Evolutionary conservation across 2,888 invertebrate species (phyloP).

Genomic region (Disparrhopalites patrizii): DNA sequence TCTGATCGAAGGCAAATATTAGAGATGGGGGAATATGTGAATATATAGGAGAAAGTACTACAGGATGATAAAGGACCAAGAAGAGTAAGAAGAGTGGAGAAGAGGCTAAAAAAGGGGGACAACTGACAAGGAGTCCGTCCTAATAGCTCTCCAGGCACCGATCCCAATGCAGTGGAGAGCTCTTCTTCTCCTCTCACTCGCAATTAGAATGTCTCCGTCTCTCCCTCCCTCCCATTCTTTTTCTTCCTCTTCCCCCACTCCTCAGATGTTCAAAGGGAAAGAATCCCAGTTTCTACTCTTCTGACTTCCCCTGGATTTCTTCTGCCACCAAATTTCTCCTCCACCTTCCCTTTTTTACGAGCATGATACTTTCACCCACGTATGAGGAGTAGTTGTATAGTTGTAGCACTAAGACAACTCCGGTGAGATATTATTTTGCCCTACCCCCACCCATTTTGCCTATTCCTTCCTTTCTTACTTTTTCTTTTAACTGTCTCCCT

Average conservation of each 20-base stretch:
- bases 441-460: too few relatives aligned
- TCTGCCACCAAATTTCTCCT: neutral
- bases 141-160: constrained; percentile 48
- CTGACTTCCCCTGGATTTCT: neutral
- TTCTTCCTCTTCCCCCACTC: neutral
- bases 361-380: too few relatives aligned
- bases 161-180: constrained; percentile 42
- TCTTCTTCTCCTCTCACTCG: constrained; percentile 25
- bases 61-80: neutral
- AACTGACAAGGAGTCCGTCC: constrained; percentile 34
- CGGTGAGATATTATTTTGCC: too few relatives aligned
- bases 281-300: neutral
- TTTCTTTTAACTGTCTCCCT: too few relatives aligned
- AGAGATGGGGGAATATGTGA: constrained; percentile 2
- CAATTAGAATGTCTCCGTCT: constrained; percentile 23
- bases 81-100: neutral
- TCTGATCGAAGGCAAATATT: constrained; percentile 30
- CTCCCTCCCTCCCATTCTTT: neutral
- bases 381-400: too few relatives aligned
- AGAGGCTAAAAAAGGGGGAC: constrained; percentile 6
- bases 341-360: too few relatives aligned
- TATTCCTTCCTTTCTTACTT: too few relatives aligned
- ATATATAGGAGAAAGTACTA: too few relatives aligned
- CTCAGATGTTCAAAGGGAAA: neutral
- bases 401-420: too few relatives aligned